Conservation (phyloP, 2,888 invertebrate species). For the Crepidodera aurea region DNA sequence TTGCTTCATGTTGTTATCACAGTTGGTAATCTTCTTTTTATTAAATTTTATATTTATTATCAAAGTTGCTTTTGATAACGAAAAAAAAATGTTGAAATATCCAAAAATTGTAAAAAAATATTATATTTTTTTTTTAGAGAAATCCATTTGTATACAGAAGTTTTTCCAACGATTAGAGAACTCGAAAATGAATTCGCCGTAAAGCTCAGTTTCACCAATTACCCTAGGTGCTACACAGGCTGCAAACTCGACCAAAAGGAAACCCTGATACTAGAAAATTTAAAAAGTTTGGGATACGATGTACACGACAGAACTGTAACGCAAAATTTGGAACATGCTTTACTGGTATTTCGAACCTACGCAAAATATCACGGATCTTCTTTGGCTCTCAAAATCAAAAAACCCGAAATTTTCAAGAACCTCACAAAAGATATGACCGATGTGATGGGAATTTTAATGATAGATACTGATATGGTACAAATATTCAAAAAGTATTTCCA, state of each 20-base stretch:
- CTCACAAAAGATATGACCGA: slow-evolving; percentile 36
- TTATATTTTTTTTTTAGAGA: slow-evolving; percentile 38
- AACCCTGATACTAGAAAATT: slow-evolving; percentile 47
- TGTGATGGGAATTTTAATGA: slow-evolving; percentile 40
- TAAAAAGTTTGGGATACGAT: slow-evolving; percentile 45
- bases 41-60: too few species aligned
- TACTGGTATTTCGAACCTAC: slow-evolving; percentile 41
- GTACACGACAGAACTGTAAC: slow-evolving; percentile 45
- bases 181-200: slow-evolving; percentile 39
- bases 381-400: slow-evolving; percentile 42
- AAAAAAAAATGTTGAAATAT: too few species aligned
- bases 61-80: too few species aligned
- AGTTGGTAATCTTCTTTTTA: too few species aligned
- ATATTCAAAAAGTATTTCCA: slow-evolving; percentile 34
- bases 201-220: slow-evolving; percentile 35
- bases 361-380: slow-evolving; percentile 47
- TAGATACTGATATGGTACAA: slow-evolving; percentile 34
- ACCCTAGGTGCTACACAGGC: slow-evolving; percentile 46
- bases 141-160: slow-evolving; percentile 44
- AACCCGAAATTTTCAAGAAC: slow-evolving; percentile 40
- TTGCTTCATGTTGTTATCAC: too few species aligned
- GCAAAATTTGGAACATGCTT: slow-evolving; percentile 50
- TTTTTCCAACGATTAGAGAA: slow-evolving; percentile 42
- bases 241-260: slow-evolving; percentile 43
- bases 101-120: too few species aligned